Conservation (phyloP, 1,140 invertebrate genomes). For the Sinella curviseta region DNA sequence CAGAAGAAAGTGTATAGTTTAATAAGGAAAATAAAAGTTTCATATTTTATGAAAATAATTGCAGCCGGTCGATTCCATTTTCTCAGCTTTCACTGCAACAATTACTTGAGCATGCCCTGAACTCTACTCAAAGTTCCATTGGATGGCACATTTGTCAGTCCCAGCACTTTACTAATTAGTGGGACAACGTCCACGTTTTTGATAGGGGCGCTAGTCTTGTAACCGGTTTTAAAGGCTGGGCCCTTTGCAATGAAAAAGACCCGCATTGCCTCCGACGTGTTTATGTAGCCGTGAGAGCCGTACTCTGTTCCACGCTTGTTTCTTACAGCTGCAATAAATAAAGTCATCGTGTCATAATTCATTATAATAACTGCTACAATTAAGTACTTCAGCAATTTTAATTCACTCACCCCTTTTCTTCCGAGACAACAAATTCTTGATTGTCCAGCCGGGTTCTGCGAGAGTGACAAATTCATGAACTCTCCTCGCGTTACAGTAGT, state of each 20-base stretch:
- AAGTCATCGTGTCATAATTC: too few species aligned
- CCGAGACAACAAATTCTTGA: not conserved
- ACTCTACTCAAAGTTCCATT: not conserved
- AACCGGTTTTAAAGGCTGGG: not conserved
- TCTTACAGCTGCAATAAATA: too few species aligned
- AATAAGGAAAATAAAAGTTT: too few species aligned
- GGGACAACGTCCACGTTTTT: constrained; percentile 4
- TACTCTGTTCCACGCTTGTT: not conserved
- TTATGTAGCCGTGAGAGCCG: not conserved
- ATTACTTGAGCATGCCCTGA: not conserved
- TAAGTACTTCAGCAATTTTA: not conserved
- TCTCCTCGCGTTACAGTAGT: not conserved
- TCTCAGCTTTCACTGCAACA: too few species aligned
- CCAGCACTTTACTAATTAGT: not conserved
- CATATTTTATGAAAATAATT: too few species aligned
- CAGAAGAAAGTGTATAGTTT: too few species aligned
- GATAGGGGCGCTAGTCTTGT: not conserved
- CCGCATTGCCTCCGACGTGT: not conserved
- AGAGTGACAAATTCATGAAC: not conserved
- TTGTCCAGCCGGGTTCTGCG: not conserved
- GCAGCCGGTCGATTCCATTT: too few species aligned
- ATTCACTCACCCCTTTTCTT: not conserved
- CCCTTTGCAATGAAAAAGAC: not conserved
- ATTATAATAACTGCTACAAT: not conserved
- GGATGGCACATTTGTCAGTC: not conserved